Evolutionary conservation across 2,113 vertebrate genomes (phyloP), one percentile per base, ranked within the genome.

Genomic region (Dasypus novemcinctus): DNA sequence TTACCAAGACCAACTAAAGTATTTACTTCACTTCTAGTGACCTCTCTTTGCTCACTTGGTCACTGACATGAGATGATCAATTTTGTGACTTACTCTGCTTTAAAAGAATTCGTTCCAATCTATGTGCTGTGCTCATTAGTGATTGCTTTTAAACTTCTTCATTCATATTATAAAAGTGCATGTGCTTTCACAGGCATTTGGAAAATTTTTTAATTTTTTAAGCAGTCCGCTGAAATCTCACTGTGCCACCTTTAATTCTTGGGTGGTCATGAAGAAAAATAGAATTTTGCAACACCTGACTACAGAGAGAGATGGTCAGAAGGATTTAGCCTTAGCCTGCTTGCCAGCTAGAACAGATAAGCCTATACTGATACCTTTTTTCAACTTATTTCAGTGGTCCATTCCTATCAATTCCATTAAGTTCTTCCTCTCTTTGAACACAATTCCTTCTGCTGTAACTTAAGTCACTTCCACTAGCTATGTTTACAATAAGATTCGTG

Each of bases 21-120:
- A 15, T 75, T 87, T 25, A 17, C 57, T 57, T 94, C 54, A 9
- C 7, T 21, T 49, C 87, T 14, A 14, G 63, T 71, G 69, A 57
- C 21, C 13, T n/a, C 31, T 83, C 41, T 85, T 54, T 14, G 36
- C 13, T 20, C 4, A 46, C 23, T 18, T 36, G 25, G 18, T 84
- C 36, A 29, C 81, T 80, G 43, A 23, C 14, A 4, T 84, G 49
- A 36, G 83, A 96, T 13, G 52, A n/a, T 76, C 15, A 33, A 59
- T 66, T 79, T 46, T 90, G 49, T n/a, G 38, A 74, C 27, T 69
- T 41, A 33, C 46, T 82, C 21, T 88, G 29, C 72, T 93, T 93
- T 91, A 78, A 66, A 91, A 72, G 75, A 85, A 87, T 68, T 80
- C 18, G 49, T 86, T 91, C 78, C 23, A 68, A 1, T 90, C 81